A percentile compares a stretch with the other conserved stretches of the same genome.
These are phyloP conservation scores for Labroides dimidiatus DNA, from an alignment of 2,797 vertebrate species.

Conservation along the genomic window DNA sequence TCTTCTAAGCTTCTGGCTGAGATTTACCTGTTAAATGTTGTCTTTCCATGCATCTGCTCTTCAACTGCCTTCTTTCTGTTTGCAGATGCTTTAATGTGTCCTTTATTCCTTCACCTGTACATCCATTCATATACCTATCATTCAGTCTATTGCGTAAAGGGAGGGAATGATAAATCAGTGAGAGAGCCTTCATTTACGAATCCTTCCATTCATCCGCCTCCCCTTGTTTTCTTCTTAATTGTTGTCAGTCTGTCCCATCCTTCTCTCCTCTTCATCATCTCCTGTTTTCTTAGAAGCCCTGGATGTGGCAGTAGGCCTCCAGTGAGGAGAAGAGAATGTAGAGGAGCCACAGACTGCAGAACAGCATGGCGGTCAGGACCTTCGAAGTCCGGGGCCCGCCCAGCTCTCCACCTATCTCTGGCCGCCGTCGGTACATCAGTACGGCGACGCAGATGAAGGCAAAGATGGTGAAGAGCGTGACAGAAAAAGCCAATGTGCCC, in stretches of 20 bases:
- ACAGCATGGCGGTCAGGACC: conserved; percentile 93
- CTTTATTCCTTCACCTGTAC: conserved; percentile 62
- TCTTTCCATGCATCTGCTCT: conserved; percentile 48
- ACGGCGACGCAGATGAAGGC: conserved; percentile 94
- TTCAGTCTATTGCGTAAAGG: conserved; percentile 64
- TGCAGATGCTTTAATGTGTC: conserved; percentile 44
- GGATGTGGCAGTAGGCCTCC: conserved; percentile 99
- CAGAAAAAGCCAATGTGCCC: conserved; percentile 96
- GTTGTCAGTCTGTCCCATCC: conserved; percentile 40
- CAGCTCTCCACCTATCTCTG: conserved; percentile 98
- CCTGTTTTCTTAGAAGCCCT: conserved; percentile 90
- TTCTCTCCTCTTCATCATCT: conserved; percentile 36
- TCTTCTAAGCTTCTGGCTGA: conserved; percentile 20
- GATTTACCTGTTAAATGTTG: conserved; percentile 38
- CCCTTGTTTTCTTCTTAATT: conserved; percentile 32
- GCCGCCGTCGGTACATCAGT: conserved; percentile 96
- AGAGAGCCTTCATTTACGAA: conserved; percentile 57
- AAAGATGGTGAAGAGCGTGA: conserved; percentile 99
- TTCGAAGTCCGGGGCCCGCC: conserved; percentile 99
- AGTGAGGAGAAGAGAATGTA: conserved; percentile 99
- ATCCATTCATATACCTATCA: conserved; percentile 58
- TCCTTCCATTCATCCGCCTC: conserved; percentile 40
- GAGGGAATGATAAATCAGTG: conserved; percentile 63
- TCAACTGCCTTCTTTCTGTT: conserved; percentile 32
- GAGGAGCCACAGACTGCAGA: conserved; percentile 97